Conservation (phyloP, 2,113 vertebrate genomes). For the Pristiophorus japonicus region DNA sequence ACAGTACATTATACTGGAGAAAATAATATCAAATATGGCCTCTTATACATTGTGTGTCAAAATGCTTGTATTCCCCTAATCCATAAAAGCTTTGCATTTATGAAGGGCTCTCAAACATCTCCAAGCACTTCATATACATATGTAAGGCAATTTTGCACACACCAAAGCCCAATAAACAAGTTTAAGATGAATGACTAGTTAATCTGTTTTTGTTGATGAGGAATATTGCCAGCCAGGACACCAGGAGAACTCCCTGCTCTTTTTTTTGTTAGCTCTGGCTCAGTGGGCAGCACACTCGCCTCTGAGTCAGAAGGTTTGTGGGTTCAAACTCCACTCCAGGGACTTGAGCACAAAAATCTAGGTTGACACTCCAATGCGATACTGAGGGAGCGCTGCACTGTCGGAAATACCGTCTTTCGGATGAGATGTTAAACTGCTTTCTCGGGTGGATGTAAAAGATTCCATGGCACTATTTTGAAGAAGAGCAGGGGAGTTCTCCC, state of each 20-base stretch:
- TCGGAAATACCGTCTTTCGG: too few relatives aligned
- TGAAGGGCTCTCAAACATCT: neutral
- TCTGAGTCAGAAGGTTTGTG: too few relatives aligned
- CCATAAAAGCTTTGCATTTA: neutral
- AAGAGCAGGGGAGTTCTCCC: too few relatives aligned
- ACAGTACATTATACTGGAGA: neutral
- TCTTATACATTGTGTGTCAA: neutral
- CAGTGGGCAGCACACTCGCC: too few relatives aligned
- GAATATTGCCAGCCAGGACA: neutral
- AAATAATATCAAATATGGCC: neutral
- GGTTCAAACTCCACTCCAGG: too few relatives aligned
- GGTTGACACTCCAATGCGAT: too few relatives aligned
- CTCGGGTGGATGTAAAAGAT: too few relatives aligned
- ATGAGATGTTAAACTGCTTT: too few relatives aligned
- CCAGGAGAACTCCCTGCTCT: neutral
- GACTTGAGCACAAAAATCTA: too few relatives aligned
- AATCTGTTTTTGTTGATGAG: neutral
- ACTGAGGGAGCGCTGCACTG: too few relatives aligned
- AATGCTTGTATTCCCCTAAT: neutral
- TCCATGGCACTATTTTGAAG: too few relatives aligned
- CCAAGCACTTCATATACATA: neutral
- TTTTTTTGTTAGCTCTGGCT: too few relatives aligned
- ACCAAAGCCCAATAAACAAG: neutral
- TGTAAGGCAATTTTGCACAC: neutral
- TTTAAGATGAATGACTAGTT: neutral